These are phyloP conservation scores for Buphagus erythrorhynchus DNA, from an alignment of 2,797 vertebrate genomes.

Conservation along the genomic window DNA sequence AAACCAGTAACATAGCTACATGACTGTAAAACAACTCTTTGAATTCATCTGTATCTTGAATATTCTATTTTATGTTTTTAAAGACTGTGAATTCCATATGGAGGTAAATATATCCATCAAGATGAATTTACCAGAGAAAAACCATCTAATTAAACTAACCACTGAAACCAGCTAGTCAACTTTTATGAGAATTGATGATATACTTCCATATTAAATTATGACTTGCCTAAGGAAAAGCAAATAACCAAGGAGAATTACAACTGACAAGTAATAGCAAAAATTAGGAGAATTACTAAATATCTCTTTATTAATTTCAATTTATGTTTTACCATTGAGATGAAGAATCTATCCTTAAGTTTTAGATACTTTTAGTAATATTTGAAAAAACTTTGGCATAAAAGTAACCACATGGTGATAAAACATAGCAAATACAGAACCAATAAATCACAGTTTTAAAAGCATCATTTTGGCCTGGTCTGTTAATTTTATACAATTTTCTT, in stretches of 20 bases:
- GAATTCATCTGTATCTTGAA: neutral
- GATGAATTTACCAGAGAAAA: neutral
- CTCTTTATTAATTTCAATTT: neutral
- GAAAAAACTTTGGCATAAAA: neutral
- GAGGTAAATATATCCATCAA: neutral
- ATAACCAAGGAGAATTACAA: neutral
- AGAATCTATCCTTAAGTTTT: neutral
- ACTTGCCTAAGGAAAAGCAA: conserved; percentile 6
- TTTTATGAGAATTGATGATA: neutral
- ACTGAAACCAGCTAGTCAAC: neutral
- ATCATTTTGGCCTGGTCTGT: neutral
- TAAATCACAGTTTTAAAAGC: neutral
- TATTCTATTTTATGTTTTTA: neutral
- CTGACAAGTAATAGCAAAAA: neutral
- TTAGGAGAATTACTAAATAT: neutral
- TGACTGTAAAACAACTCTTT: neutral
- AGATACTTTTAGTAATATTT: neutral
- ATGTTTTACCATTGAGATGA: neutral
- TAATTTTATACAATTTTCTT: neutral
- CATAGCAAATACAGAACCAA: neutral
- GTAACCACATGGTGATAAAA: neutral
- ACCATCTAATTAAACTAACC: neutral
- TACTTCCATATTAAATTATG: neutral
- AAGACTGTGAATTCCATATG: neutral
- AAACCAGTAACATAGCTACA: neutral